phyloP scores from a whole-genome alignment of 2,888 invertebrate species.

The Limnephilus lunatus region DNA sequence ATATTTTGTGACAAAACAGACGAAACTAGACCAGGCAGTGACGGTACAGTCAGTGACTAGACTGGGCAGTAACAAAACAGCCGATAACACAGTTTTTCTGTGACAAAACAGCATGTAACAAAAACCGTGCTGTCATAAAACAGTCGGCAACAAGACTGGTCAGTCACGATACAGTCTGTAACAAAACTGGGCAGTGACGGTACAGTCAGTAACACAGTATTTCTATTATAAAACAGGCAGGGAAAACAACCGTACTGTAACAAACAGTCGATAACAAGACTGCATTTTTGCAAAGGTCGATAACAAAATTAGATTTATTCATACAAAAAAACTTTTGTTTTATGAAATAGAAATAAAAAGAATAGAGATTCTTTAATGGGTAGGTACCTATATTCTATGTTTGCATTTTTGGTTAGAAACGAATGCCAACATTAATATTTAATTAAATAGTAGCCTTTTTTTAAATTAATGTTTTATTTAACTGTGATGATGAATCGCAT shows the following conservation, averaged over 20 bases:
- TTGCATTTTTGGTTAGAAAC: background rate
- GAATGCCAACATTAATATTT: background rate
- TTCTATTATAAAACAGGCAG: background rate
- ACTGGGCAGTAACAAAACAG: background rate
- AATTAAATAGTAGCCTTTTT: background rate
- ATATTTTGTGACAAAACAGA: background rate
- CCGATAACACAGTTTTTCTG: background rate
- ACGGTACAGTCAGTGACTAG: background rate
- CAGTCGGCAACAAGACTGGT: background rate
- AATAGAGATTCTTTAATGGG: background rate
- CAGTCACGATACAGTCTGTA: background rate
- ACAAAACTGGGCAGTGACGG: background rate
- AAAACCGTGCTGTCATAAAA: background rate
- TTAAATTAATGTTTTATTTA: background rate
- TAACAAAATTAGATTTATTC: background rate
- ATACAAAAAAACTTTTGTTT: background rate
- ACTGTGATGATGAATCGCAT: background rate
- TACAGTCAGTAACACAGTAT: background rate
- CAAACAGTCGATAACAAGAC: background rate
- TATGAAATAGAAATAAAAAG: background rate
- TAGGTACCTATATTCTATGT: background rate
- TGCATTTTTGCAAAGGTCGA: background rate
- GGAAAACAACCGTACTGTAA: background rate
- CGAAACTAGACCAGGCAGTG: background rate
- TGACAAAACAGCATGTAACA: background rate